Conservation (phyloP, 2,113 vertebrate species). For the Hippocampus zosterae region DNA sequence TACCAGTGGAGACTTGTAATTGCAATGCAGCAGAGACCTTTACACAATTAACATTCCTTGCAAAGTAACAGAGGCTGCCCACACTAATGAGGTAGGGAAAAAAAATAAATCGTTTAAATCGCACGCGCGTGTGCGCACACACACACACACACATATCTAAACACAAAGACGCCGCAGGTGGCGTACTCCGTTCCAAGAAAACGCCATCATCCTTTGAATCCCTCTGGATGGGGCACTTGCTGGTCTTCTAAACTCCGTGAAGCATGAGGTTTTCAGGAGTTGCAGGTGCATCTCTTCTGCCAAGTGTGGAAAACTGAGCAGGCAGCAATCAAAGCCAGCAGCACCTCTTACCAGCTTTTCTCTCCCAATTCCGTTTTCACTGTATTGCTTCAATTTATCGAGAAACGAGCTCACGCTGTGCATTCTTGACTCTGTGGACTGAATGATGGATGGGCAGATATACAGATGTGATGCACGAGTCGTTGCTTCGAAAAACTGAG, state of each 20-base stretch:
- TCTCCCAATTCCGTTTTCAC: constrained; percentile 13
- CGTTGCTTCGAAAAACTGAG: constrained; percentile 32
- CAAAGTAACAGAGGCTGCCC: constrained; percentile 36
- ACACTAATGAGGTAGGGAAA: constrained; percentile 44
- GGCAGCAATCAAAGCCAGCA: constrained; percentile 51
- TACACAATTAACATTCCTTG: constrained; percentile 40
- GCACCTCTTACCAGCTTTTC: constrained; percentile 39
- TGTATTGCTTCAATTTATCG: constrained; percentile 12
- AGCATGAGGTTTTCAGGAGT: constrained; percentile 27
- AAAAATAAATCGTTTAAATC: constrained; percentile 3
- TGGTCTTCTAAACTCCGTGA: constrained; percentile 43
- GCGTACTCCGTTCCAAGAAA: constrained; percentile 41
- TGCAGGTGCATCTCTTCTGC: constrained; percentile 51
- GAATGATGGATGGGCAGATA: background rate
- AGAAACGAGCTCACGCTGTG: constrained; percentile 16
- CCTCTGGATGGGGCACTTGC: constrained; percentile 42
- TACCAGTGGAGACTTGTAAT: constrained; percentile 16
- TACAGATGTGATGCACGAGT: constrained; percentile 4
- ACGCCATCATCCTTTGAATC: constrained; percentile 52
- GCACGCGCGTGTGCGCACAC: too few species aligned
- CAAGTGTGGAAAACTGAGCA: constrained; percentile 30
- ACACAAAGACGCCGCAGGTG: constrained; percentile 45
- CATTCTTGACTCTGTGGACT: constrained; percentile 4
- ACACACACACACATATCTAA: background rate
- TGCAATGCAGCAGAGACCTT: constrained; percentile 24